phyloP scores from a whole-genome alignment of 2,113 vertebrate genomes.

The Amblyornis subalaris region DNA sequence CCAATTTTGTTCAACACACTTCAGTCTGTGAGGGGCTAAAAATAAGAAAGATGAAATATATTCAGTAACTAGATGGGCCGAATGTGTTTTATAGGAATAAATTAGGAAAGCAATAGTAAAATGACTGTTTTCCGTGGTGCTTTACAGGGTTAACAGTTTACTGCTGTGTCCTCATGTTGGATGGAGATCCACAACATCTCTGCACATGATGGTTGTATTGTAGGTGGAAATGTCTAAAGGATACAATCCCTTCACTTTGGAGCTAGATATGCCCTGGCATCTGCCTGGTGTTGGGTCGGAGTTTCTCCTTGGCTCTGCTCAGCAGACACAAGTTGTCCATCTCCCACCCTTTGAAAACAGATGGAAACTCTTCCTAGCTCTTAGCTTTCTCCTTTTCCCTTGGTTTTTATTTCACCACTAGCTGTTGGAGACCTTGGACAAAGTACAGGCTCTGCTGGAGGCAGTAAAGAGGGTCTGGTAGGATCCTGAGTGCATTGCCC shows the following conservation, averaged over 20 bases:
- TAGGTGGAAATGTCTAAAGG: background rate
- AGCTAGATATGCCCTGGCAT: background rate
- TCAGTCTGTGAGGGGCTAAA: background rate
- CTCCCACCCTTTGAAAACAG: background rate
- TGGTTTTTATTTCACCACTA: background rate
- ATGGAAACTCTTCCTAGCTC: background rate
- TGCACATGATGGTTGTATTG: background rate
- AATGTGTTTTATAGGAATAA: background rate
- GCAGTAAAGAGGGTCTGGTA: background rate
- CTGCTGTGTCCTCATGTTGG: background rate
- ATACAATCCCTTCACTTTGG: background rate
- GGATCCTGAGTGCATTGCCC: background rate
- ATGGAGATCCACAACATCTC: background rate
- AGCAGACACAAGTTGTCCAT: background rate
- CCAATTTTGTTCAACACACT: background rate
- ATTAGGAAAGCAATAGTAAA: background rate
- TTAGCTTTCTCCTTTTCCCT: background rate
- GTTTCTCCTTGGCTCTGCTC: background rate
- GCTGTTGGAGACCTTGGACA: background rate
- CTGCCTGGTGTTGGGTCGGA: background rate
- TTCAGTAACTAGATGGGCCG: background rate
- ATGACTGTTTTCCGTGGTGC: background rate
- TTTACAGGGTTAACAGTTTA: background rate
- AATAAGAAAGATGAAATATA: background rate
- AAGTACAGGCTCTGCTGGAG: background rate